A percentile compares a stretch with the other conserved stretches of the same genome.
Evolutionary conservation across 2,113 vertebrate genomes (phyloP).

Genomic region (Eublepharis macularius): DNA sequence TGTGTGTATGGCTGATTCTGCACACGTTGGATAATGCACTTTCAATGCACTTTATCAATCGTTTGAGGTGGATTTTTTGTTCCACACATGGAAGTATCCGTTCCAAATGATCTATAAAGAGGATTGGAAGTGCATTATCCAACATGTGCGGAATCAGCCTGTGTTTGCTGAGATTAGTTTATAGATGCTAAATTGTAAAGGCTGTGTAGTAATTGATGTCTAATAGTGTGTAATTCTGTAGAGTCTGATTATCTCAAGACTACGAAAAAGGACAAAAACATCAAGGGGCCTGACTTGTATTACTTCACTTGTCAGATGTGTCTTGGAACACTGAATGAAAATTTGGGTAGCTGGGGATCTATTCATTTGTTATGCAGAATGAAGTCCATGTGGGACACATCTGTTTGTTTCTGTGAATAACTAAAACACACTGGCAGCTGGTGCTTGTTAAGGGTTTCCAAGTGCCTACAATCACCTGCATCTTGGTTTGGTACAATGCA

Average conservation of each 20-base stretch:
- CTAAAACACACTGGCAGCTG: not conserved
- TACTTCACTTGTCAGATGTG: not conserved
- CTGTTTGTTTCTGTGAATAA: not conserved
- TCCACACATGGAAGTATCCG: no score
- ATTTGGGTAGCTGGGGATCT: not conserved
- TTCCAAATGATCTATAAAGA: no score
- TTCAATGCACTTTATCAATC: no score
- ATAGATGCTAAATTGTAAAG: not conserved
- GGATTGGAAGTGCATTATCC: no score
- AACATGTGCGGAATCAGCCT: no score
- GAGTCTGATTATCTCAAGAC: conserved; percentile 9
- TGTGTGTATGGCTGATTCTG: no score
- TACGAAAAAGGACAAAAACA: conserved; percentile 4
- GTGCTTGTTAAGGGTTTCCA: no score
- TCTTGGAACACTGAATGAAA: not conserved
- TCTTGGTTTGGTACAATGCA: not conserved
- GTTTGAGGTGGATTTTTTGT: no score
- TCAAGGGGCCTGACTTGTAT: conserved; percentile 1
- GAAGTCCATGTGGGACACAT: not conserved
- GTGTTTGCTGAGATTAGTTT: not conserved
- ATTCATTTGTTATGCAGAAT: not conserved
- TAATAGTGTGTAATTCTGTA: not conserved
- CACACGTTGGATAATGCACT: no score
- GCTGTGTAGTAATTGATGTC: not conserved
- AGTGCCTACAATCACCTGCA: no score